Base-by-base conservation (phyloP, 2,113 vertebrate species). In the Ageneiosus marmoratus region DNA sequence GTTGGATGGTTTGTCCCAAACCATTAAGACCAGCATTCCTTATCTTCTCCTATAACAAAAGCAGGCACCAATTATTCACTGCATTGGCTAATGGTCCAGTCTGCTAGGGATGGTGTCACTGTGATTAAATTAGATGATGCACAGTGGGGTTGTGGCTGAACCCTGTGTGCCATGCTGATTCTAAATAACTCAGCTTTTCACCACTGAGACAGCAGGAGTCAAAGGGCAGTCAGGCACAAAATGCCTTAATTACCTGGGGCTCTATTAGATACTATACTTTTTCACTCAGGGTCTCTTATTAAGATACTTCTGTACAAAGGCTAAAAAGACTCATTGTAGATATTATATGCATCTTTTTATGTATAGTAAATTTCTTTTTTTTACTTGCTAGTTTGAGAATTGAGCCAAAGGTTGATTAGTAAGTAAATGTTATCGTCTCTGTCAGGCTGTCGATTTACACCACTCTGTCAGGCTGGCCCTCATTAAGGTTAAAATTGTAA, bases 81-180 rank as follows among this genome's bases (percentile, higher is more conserved):
- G 60, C 51, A 44, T 15, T 12, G 53, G 37, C 69, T 73, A 83
- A 72, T n/a, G 62, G 22, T n/a, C 10, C 50, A 16, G 27, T 29
- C 51, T 8, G 24, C 20, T 9, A 24, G 41, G 69, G 67, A 78
- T 48, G 55, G 73, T 91, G 89, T 92, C 90, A 81, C 81, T 72
- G 86, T 86, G 89, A 90, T 91, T 90, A 88, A 91, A 91, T 91
- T 88, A 92, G 91, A 89, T 88, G 87, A 89, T 83, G 88, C 89
- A 89, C 91, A 91, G 92, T 91, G 89, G 92, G 91, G 92, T 91
- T 88, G 90, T 90, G 88, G 91, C 92, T 78, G 82, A 87, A 81
- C 65, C 88, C 85, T 84, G 80, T 88, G 87, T 86, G 87, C 89
- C 88, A 89, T 85, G 84, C 87, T 78, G 85, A 91, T 89, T 90